These are phyloP conservation scores for Antheraea mylitta DNA, from an alignment of 1,140 invertebrate species.

Conservation along the genomic window DNA sequence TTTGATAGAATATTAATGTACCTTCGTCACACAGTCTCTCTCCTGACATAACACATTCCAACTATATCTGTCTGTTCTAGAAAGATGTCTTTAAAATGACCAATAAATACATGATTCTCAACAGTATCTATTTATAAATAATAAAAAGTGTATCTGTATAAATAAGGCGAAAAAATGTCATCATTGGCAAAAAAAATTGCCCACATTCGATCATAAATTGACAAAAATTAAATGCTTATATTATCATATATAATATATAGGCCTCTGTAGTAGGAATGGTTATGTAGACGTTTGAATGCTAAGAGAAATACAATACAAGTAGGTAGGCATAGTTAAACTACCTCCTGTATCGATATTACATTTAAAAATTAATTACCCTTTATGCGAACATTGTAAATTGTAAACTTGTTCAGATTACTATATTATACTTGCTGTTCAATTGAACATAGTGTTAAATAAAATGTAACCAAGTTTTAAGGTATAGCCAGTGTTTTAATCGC, in stretches of 20 bases:
- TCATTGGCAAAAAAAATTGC: background rate
- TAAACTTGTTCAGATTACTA: conserved; percentile 22
- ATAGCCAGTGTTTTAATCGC: conserved; percentile 21
- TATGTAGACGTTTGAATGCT: background rate
- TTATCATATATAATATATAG: background rate
- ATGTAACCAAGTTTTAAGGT: conserved; percentile 26
- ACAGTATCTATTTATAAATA: background rate
- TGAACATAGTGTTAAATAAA: conserved; percentile 20
- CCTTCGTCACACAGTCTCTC: too few relatives aligned
- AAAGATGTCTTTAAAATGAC: background rate
- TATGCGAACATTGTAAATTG: conserved; percentile 4
- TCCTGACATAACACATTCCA: too few relatives aligned
- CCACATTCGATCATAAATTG: background rate
- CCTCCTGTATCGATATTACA: background rate
- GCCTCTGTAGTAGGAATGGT: conserved; percentile 1
- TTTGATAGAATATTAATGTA: too few relatives aligned
- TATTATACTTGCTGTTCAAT: conserved; percentile 37
- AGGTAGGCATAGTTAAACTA: background rate
- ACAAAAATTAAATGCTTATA: background rate
- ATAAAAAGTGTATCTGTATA: background rate
- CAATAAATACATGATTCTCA: background rate
- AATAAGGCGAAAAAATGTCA: background rate
- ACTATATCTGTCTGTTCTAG: too few relatives aligned
- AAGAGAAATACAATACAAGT: background rate
- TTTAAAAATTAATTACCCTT: background rate